Base-by-base conservation (phyloP, 2,888 invertebrate species). In the Romanomermis culicivorax region DNA sequence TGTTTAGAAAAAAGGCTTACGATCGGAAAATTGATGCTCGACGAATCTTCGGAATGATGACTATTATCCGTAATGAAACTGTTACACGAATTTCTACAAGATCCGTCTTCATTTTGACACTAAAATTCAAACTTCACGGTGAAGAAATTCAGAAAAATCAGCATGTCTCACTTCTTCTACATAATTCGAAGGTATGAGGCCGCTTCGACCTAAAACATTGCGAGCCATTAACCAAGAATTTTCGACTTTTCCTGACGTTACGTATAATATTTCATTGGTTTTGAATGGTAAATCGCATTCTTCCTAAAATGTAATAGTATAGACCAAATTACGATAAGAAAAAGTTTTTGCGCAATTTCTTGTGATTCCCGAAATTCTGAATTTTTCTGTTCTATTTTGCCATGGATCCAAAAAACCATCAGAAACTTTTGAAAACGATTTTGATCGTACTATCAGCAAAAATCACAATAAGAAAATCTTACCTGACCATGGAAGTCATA, bases 181-280 rank as follows among this genome's bases (percentile, higher is more conserved):
- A 70, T 93, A 95, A 2, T 89, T 89, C 62, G 91, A 89, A 29
- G 95, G 95, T 61, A 95, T 89, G 59, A 87, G 85, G 23, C 95
- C 95, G 58, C 80, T 81, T 67, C 80, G 79, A 0, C 93, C 91
- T 54, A 80, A 74, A 58, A 76, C 77, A 74, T 93, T 93, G 64
- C 81, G 78, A 2, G 93, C 95, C 57, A 89, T 88, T 95, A 95
- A 95, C 95, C 95, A 97, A 67, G 89, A 88, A 61, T 91, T 91
- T 72, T 95, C 95, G 68, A 93, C 89, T 64, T 89, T 83, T 60
- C 83, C 83, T 61, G 93, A 78, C 43, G 65, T 57, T 61, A 95
- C 80, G 63, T 86, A 85, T 65, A 93, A 76, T 61, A 87, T 78
- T 70, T 95, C 95, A 55, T 88, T 89, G 71, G 85, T 85, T 62